A percentile compares a stretch with the other conserved stretches of the same genome.
These are phyloP conservation scores for Harpalus rubripes DNA, from an alignment of 2,888 invertebrate species.

Conservation along the genomic window DNA sequence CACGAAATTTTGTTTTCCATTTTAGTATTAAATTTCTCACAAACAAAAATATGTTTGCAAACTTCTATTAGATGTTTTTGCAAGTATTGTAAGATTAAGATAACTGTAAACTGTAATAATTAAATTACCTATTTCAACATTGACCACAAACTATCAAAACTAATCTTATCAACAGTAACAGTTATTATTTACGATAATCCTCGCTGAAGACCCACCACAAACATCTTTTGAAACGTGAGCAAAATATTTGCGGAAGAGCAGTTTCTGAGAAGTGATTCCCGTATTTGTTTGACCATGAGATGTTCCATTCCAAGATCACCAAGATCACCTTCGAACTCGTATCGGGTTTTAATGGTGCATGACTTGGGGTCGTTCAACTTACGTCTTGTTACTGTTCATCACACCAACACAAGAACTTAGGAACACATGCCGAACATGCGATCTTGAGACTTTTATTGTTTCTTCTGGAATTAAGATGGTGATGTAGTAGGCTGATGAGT, in stretches of 20 bases:
- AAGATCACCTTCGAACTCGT: conserved; percentile 51
- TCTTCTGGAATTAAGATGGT: conserved; percentile 30
- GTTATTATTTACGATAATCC: not conserved
- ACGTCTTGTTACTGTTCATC: conserved; percentile 48
- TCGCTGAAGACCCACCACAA: not conserved
- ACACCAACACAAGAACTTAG: conserved; percentile 50
- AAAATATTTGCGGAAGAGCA: conserved; percentile 13
- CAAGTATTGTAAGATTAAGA: not conserved
- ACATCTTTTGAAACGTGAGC: not conserved
- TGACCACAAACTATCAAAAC: not conserved
- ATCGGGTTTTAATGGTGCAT: conserved; percentile 52
- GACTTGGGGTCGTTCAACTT: conserved; percentile 55
- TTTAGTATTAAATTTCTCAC: not conserved
- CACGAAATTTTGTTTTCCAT: too few relatives aligned
- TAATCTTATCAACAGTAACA: not conserved
- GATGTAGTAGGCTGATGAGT: conserved; percentile 7
- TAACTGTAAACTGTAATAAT: not conserved
- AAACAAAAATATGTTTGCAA: not conserved
- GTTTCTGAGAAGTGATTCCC: conserved; percentile 33
- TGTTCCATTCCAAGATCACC: conserved; percentile 31
- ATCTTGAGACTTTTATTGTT: conserved; percentile 50
- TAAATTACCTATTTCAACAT: not conserved
- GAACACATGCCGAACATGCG: conserved; percentile 12
- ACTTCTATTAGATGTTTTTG: too few relatives aligned
- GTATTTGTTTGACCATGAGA: conserved; percentile 44